Percentiles rank a stretch among this genome's conserved stretches.
phyloP scores from a whole-genome alignment of 1,140 invertebrate genomes.

The Triops longicaudatus region DNA sequence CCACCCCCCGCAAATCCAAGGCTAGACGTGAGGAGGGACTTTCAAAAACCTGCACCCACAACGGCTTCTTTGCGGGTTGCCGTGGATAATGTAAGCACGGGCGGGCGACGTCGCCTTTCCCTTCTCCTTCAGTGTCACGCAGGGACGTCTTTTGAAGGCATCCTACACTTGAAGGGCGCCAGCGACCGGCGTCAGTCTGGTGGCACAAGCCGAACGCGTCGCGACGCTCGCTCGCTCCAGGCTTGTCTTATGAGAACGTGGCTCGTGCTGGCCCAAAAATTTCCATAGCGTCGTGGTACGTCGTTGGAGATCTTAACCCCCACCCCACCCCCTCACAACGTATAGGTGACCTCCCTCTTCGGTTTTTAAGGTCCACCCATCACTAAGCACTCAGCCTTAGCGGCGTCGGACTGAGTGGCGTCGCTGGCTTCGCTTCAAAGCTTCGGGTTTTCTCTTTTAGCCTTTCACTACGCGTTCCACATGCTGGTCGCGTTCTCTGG shows the following conservation, averaged over 20 bases:
- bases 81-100: constrained; percentile 11
- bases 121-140: constrained; percentile 10
- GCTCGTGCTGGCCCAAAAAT: background rate
- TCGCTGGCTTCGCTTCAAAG: constrained; percentile 5
- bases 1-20: background rate
- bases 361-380: background rate
- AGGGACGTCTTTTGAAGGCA: constrained; percentile 6
- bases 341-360: too few species aligned
- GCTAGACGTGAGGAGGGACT: background rate
- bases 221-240: background rate
- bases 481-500: background rate
- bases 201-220: constrained; percentile 11
- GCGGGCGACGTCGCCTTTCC: constrained; percentile 6
- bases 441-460: background rate
- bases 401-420: constrained; percentile 13
- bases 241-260: background rate
- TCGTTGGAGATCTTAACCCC: background rate
- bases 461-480: background rate
- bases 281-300: background rate
- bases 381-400: background rate
- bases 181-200: constrained; percentile 9
- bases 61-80: background rate
- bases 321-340: too few species aligned
- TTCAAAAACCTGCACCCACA: constrained; percentile 9
- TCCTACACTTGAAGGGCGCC: constrained; percentile 1